phyloP scores from a whole-genome alignment of 2,888 invertebrate species.

The Operophtera brumata region DNA sequence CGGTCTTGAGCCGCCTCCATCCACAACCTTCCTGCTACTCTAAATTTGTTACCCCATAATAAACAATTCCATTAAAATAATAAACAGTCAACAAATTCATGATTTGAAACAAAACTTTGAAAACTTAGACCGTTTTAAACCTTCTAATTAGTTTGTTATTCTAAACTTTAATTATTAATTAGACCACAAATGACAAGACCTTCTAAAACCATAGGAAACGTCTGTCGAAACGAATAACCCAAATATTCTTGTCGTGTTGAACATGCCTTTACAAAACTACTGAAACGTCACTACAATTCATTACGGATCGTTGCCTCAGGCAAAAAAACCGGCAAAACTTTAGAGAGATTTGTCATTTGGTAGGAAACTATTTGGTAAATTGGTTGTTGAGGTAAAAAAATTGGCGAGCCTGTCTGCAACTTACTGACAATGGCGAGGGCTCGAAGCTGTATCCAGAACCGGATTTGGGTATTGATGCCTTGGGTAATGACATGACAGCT shows the following conservation, averaged over 20 bases:
- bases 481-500: slow-evolving; percentile 10
- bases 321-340: slow-evolving; percentile 52
- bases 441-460: slow-evolving; percentile 7
- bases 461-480: slow-evolving; percentile 15
- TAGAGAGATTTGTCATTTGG: slow-evolving; percentile 77
- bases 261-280: slow-evolving; percentile 61
- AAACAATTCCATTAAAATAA: no score
- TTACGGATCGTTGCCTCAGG: slow-evolving; percentile 62
- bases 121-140: background rate
- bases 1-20: no score
- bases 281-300: slow-evolving; percentile 72
- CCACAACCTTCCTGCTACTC: no score
- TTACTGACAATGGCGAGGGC: slow-evolving; percentile 24
- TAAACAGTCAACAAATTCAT: no score
- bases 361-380: slow-evolving; percentile 60
- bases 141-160: slow-evolving; percentile 2
- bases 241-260: slow-evolving; percentile 27
- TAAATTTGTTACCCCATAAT: no score
- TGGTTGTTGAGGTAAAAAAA: slow-evolving; percentile 44
- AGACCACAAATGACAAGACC: no score
- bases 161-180: background rate
- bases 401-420: slow-evolving; percentile 29
- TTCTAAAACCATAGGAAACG: slow-evolving; percentile 24
- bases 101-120: background rate
- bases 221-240: slow-evolving; percentile 23